Base-by-base conservation (phyloP, 2,113 vertebrate genomes). In the Rhagologus leucostigma region DNA sequence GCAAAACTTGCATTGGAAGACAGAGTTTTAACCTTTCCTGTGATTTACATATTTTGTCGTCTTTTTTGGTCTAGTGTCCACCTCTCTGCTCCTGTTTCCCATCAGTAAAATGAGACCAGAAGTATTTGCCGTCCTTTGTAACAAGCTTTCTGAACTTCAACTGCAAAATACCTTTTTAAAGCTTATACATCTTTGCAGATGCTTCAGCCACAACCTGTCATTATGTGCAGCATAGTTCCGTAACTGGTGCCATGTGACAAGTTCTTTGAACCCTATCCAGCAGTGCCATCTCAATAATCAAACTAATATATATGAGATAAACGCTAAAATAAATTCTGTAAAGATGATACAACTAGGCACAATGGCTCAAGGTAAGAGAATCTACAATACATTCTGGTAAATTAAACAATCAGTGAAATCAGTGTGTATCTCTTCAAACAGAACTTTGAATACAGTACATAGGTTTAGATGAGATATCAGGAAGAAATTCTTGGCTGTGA, bases 381-480 rank as follows among this genome's bases (percentile, higher is more conserved):
- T 41, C 11, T 46, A 3, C 14, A 70, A 26, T 9, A 18, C 0
- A 1, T n/a, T 55, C 13, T 55, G 3, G 5, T 35, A 85, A 87
- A 63, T 33, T 33, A 78, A 67, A 9, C 3, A 49, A 20, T 32
- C 17, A 19, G 21, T 59, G 24, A 60, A 88, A 63, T 47, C 24
- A 39, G 1, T 2, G 2, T 17, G 1, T 32, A 14, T 12, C 6
- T 63, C 19, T 32, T 62, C 42, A 75, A 55, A 75, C 0, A 26
- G 18, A 68, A 37, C 13, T 24, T 16, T 46, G 55, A 60, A 74
- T 42, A n/a, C 16, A 52, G 5, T 10, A 30, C 19, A 10, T 3
- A 68, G 13, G 4, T 35, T 47, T 60, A 26, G 13, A 59, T 52
- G 20, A 10, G 12, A 6, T 52, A 16, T 46, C n/a, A 23, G 6